Percentiles rank a stretch among this genome's conserved stretches.
Evolutionary conservation across 2,888 invertebrate genomes (phyloP).

Genomic region (Rhaphigaster nebulosa): DNA sequence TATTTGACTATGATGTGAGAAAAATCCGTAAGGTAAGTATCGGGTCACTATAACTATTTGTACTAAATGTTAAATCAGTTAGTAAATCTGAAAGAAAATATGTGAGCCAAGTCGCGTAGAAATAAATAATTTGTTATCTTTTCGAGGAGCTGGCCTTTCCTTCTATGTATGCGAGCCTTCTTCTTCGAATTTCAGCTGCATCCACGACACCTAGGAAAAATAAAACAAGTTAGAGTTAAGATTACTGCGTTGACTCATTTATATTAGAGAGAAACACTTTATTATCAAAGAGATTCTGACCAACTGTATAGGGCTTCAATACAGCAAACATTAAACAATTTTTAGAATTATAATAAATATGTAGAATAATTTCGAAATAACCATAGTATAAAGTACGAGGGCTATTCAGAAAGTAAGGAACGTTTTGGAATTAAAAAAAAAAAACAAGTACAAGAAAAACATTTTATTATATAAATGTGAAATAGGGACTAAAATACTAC

Average conservation of each 20-base stretch:
- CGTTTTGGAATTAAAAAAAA: no score
- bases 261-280: not conserved
- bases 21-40: not conserved
- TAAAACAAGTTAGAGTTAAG: not conserved
- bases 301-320: no score
- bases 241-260: not conserved
- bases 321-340: no score
- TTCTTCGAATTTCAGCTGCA: conserved; percentile 66
- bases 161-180: conserved; percentile 66
- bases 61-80: conserved; percentile 13
- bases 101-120: not conserved
- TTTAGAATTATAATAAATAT: no score
- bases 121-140: conserved; percentile 21
- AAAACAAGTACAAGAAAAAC: no score
- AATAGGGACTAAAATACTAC: no score
- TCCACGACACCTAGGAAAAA: conserved; percentile 63
- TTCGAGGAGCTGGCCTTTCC: conserved; percentile 43
- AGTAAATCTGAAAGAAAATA: not conserved
- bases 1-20: not conserved
- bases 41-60: conserved; percentile 3
- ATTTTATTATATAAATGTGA: no score
- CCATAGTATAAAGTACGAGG: no score
- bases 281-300: no score
- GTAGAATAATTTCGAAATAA: no score
- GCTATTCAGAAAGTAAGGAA: no score